Conservation (phyloP, 2,113 vertebrate genomes). For the Peucedramus taeniatus region DNA sequence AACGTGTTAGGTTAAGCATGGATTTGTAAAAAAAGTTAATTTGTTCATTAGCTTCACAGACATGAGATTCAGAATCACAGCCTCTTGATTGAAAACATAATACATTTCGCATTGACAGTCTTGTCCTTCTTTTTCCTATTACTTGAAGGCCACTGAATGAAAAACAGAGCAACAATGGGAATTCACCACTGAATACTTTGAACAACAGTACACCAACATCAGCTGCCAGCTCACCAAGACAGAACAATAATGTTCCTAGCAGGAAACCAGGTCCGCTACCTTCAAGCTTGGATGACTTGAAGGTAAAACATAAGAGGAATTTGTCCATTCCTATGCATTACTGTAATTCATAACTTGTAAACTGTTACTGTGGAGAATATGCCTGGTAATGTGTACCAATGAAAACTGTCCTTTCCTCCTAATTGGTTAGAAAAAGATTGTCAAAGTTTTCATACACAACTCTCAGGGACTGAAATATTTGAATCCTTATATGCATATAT, state of each 20-base stretch:
- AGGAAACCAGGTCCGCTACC: constrained; percentile 89
- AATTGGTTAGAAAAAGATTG: not conserved
- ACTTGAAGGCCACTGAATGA: constrained; percentile 81
- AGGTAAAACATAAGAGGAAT: constrained; percentile 74
- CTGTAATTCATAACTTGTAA: not conserved
- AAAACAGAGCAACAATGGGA: constrained; percentile 75
- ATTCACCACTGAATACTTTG: constrained; percentile 47
- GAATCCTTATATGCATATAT: not conserved
- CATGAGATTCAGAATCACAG: not conserved
- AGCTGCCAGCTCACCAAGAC: constrained; percentile 70
- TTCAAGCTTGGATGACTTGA: constrained; percentile 93
- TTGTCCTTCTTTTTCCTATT: not conserved
- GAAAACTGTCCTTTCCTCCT: not conserved
- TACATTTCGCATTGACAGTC: not conserved
- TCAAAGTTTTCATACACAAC: not conserved
- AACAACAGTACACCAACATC: constrained; percentile 70
- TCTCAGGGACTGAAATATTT: not conserved
- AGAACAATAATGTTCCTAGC: constrained; percentile 69
- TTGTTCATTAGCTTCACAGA: not conserved
- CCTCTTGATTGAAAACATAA: not conserved
- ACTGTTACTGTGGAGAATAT: not conserved
- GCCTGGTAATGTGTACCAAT: not conserved
- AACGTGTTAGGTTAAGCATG: not conserved
- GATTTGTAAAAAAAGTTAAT: not conserved
- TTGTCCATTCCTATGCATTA: not conserved